Evolutionary conservation across 2,888 invertebrate species (phyloP), one percentile per base, ranked within the genome.

Genomic region (Cyaniris semiargus): DNA sequence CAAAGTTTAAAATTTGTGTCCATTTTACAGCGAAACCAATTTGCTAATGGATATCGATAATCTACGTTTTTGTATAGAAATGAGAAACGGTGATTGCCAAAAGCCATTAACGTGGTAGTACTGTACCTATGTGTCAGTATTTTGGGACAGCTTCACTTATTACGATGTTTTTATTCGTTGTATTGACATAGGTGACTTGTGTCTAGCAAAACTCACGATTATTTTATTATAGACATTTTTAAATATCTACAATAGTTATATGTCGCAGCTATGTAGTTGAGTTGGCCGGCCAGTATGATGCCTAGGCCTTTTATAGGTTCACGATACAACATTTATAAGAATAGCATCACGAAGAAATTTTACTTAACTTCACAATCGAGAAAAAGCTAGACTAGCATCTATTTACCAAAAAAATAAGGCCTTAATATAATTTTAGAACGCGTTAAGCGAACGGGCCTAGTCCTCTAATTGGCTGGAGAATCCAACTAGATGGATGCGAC

Each of bases 191-290:
- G 27, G 27, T 66, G 66, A 8, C 66, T 66, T 66, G 60, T 66
- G 60, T 66, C 66, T 66, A 66, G 66, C 66, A 27, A 66, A 66
- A 66, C 60, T 60, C 60, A 23, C 15, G 27, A 66, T 66, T 6
- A 60, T 60, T 21, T 58, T 21, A 58, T 23, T 58, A 21, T 21
- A 58, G 58, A 58, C 58, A 23, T 66, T 66, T 66, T 27, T 7
- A 4, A 13, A 66, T 27, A 66, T 27, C 66, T 27, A 27, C 66
- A 66, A 60, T 13, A 48, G 48, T 15, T 18, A 3, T 3, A 53
- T 18, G 53, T 53, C 18, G 5, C 53, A 53, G 53, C 53, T 5
- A 53, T 53, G 18, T 53, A 53, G 18, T 18, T 53, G 18, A 18
- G 53, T 53, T 53, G 18, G 53, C 53, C 53, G 18, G 18, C 5